Conservation (phyloP, 2,797 vertebrate genomes). For the Crypturellus tataupa region DNA sequence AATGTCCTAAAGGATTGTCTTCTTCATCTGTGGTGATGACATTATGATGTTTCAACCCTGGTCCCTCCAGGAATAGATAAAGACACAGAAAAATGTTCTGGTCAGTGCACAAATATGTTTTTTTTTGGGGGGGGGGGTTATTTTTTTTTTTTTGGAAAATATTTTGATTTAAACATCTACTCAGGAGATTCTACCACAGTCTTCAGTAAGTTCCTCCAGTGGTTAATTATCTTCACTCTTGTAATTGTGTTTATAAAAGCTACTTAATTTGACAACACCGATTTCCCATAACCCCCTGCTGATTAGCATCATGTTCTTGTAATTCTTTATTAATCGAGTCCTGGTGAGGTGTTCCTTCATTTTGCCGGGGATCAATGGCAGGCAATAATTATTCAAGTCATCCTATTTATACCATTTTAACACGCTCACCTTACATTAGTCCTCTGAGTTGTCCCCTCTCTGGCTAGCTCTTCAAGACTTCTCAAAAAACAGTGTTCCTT, state of each 20-base stretch:
- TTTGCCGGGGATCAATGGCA: slow-evolving; percentile 60
- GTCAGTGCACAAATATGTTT: not conserved
- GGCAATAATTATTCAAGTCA: slow-evolving; percentile 56
- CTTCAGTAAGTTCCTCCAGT: not conserved
- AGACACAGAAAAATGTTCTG: accelerated
- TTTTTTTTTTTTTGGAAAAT: not conserved
- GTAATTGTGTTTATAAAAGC: slow-evolving; percentile 63
- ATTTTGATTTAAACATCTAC: not conserved
- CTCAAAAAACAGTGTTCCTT: not conserved
- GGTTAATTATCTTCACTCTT: slow-evolving; percentile 57
- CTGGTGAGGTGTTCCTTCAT: slow-evolving; percentile 45
- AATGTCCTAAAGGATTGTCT: not conserved
- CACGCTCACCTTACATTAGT: not conserved
- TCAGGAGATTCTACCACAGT: not conserved
- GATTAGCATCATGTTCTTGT: slow-evolving; percentile 73
- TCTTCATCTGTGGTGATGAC: not conserved
- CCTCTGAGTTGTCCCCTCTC: not conserved
- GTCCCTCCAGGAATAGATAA: not conserved
- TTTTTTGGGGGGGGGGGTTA: too few relatives aligned
- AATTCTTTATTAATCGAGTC: slow-evolving; percentile 68
- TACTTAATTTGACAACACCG: slow-evolving; percentile 68
- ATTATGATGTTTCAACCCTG: not conserved
- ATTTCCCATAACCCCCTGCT: slow-evolving; percentile 73
- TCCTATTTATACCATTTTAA: not conserved
- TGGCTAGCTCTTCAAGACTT: not conserved